Evolutionary conservation across 2,113 vertebrate species (phyloP).

Genomic region (Fulmarus glacialis): DNA sequence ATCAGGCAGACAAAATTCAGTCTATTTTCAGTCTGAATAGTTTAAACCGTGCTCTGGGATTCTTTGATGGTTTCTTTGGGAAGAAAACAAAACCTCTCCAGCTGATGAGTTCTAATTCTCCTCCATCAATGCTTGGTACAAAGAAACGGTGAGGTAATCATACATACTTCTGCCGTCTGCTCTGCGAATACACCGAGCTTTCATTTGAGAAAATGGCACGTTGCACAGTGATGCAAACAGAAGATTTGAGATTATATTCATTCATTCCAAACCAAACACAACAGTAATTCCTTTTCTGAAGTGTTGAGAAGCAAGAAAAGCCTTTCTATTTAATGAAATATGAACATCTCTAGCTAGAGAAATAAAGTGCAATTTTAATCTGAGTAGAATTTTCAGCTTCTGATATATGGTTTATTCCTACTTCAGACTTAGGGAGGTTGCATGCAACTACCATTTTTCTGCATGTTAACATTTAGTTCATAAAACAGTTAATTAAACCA

Average conservation of each 20-base stretch:
- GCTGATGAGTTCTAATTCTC: conserved; percentile 34
- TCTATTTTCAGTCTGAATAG: conserved; percentile 31
- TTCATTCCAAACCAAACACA: conserved; percentile 19
- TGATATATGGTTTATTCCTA: background rate
- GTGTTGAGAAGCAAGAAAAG: background rate
- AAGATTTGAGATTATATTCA: conserved; percentile 23
- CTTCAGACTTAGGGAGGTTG: background rate
- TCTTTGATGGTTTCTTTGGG: background rate
- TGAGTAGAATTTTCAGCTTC: background rate
- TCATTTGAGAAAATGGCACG: conserved; percentile 45
- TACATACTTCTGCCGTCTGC: background rate
- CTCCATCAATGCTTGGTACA: conserved; percentile 7
- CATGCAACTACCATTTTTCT: background rate
- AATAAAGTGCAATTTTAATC: conserved; percentile 7
- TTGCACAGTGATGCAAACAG: conserved; percentile 32
- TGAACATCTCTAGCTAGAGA: background rate
- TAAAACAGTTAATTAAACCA: background rate
- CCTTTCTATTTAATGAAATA: conserved; percentile 47
- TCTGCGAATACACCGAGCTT: background rate
- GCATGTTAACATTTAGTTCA: background rate
- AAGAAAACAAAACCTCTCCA: conserved; percentile 21
- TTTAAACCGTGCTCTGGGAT: conserved; percentile 4
- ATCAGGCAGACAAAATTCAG: background rate
- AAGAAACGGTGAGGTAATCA: conserved; percentile 44
- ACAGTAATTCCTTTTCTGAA: conserved; percentile 13